A percentile compares a stretch with the other conserved stretches of the same genome.
Evolutionary conservation across 1,140 invertebrate genomes (phyloP).

Genomic region (Latrodectus geometricus): DNA sequence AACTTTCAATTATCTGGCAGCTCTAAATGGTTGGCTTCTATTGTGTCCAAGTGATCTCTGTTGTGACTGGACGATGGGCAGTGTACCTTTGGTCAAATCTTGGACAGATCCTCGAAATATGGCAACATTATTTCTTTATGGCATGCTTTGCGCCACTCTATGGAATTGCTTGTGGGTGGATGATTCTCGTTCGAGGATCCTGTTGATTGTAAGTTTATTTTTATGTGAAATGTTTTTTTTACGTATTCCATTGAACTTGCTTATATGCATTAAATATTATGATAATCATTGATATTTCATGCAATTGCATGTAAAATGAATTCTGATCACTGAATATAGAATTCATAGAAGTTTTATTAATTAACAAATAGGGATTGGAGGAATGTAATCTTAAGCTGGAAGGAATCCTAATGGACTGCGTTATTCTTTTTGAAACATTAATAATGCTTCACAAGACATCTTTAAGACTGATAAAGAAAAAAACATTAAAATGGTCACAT

Average conservation of each 20-base stretch:
- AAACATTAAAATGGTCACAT: too few relatives aligned
- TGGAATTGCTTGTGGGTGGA: slow-evolving; percentile 42
- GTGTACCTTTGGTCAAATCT: slow-evolving; percentile 85
- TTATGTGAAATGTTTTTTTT: neutral
- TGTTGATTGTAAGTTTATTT: slow-evolving; percentile 37
- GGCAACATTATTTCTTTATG: slow-evolving; percentile 81
- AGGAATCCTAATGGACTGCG: too few relatives aligned
- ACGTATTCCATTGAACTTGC: neutral
- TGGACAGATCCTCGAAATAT: slow-evolving; percentile 86
- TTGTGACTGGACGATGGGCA: slow-evolving; percentile 95
- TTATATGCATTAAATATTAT: neutral
- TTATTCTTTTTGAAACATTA: too few relatives aligned
- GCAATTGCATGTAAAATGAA: too few relatives aligned
- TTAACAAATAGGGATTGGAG: too few relatives aligned
- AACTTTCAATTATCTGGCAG: slow-evolving; percentile 87
- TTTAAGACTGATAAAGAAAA: too few relatives aligned
- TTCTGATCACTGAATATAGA: too few relatives aligned
- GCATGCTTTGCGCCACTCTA: slow-evolving; percentile 71
- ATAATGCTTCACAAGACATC: too few relatives aligned
- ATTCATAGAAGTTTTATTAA: too few relatives aligned
- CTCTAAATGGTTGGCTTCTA: slow-evolving; percentile 90
- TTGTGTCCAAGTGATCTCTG: slow-evolving; percentile 89
- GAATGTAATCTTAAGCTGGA: too few relatives aligned
- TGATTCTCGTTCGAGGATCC: slow-evolving; percentile 26
- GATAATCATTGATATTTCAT: too few relatives aligned